Percentiles rank a stretch among this genome's conserved stretches.
Evolutionary conservation across 2,797 vertebrate species (phyloP).

Genomic region (Heliangelus exortis): DNA sequence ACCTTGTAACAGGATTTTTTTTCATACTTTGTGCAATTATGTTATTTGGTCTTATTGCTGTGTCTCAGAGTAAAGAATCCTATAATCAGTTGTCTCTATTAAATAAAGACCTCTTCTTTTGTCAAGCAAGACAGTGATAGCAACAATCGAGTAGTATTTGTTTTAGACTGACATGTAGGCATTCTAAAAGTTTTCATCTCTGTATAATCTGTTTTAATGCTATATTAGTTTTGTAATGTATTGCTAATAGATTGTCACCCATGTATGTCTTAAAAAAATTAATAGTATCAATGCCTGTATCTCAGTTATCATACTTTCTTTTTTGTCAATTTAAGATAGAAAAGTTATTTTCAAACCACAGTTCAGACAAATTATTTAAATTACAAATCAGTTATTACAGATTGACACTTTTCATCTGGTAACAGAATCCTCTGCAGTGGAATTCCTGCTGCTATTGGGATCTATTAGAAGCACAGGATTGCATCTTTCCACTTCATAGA

Average conservation of each 20-base stretch:
- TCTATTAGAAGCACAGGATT: neutral
- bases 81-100: neutral
- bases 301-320: neutral
- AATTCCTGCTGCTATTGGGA: neutral
- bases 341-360: neutral
- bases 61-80: neutral
- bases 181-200: neutral
- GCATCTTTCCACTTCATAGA: neutral
- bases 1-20: neutral
- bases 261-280: neutral
- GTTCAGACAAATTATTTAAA: slow-evolving; percentile 6
- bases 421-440: neutral
- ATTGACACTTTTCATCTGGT: neutral
- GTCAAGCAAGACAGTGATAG: neutral
- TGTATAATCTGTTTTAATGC: neutral
- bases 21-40: neutral
- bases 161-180: neutral
- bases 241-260: neutral
- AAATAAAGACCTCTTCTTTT: neutral
- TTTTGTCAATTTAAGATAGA: neutral
- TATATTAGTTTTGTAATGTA: neutral
- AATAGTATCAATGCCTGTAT: neutral
- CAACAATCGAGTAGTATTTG: neutral
- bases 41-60: neutral
- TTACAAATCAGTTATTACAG: neutral